Evolutionary conservation across 2,888 invertebrate genomes (phyloP), one percentile per base, ranked within the genome.

Genomic region (Ophioninae sp.): DNA sequence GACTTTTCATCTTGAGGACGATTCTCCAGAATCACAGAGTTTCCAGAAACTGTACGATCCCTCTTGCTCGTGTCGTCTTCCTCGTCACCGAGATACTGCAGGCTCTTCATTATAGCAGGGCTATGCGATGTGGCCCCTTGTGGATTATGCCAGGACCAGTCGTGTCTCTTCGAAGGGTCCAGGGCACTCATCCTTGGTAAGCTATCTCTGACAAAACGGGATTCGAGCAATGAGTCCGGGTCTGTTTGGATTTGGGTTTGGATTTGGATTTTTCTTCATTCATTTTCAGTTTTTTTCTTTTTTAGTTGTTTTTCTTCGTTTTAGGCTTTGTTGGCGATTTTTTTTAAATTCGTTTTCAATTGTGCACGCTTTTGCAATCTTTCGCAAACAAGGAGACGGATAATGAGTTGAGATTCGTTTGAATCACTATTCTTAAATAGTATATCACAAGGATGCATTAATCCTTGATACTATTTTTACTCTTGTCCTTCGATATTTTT

Each of bases 61-160:
- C 20, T 58, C 20, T 20, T 56, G 37, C 51, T 30, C 51, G 39
- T 51, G 30, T 58, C 56, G 6, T 58, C 58, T 10, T 71, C 71
- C 3, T 51, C 51, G 13, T 81, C 81, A 17, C 85, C 82, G 71
- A 87, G 87, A 44, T 88, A 90, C 74, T 91, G 90, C 59, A 93
- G n/a, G 58, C 92, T 90, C 76, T 91, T 87, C 93, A 93, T 93
- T 8, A 93, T 92, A 1, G 93, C 92, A 2, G 93, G 90, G 78
- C 88, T 89, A 56, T 84, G 88, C 6, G 88, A 79, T 59, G 88
- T 85, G 8, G 77, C 82, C 75, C 85, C 87, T 37, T 2, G 9
- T 8, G 78, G 77, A 72, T 44, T 71, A 84, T 85, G 85, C n/a
- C 79, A 10, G 51, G 58, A 74, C 13, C 51, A 51, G 51, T 64